A percentile compares a stretch with the other conserved stretches of the same genome.
These are phyloP conservation scores for Tetrapedia diversipes DNA, from an alignment of 2,888 invertebrate genomes.

Conservation along the genomic window DNA sequence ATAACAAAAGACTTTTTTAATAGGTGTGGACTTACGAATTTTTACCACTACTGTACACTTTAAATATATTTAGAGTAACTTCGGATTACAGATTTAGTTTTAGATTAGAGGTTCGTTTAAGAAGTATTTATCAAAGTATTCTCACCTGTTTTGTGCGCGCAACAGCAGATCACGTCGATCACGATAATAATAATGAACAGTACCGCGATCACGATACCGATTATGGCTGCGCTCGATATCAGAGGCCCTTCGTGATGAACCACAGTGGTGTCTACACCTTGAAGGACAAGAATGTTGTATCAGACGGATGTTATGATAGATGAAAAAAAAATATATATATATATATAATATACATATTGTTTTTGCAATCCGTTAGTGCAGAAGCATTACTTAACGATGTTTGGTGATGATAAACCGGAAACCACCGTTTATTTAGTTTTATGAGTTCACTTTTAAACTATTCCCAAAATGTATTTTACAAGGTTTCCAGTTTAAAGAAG, in stretches of 20 bases:
- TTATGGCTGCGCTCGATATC: constrained; percentile 90
- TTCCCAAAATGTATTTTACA: constrained; percentile 33
- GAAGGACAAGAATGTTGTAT: constrained; percentile 67
- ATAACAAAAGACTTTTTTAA: too few species aligned
- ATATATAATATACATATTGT: not conserved
- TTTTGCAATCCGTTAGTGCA: constrained; percentile 79
- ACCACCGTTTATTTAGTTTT: constrained; percentile 37
- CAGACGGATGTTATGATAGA: not conserved
- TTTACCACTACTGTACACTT: too few species aligned
- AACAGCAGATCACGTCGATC: constrained; percentile 93
- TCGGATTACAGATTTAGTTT: not conserved
- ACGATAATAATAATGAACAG: constrained; percentile 89
- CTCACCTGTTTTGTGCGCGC: constrained; percentile 85
- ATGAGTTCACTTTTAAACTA: not conserved
- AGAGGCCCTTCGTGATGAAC: constrained; percentile 83
- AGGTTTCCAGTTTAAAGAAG: too few species aligned
- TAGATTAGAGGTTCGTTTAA: too few species aligned
- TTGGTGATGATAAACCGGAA: constrained; percentile 76
- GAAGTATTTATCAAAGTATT: too few species aligned
- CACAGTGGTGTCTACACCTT: constrained; percentile 77
- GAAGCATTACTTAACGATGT: constrained; percentile 79
- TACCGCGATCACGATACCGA: constrained; percentile 92
- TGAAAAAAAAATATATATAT: too few species aligned
- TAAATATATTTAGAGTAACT: not conserved
- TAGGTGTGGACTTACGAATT: too few species aligned